A percentile compares a stretch with the other conserved stretches of the same genome.
Evolutionary conservation across 2,888 invertebrate species (phyloP).

Genomic region (Hemithea aestivaria): DNA sequence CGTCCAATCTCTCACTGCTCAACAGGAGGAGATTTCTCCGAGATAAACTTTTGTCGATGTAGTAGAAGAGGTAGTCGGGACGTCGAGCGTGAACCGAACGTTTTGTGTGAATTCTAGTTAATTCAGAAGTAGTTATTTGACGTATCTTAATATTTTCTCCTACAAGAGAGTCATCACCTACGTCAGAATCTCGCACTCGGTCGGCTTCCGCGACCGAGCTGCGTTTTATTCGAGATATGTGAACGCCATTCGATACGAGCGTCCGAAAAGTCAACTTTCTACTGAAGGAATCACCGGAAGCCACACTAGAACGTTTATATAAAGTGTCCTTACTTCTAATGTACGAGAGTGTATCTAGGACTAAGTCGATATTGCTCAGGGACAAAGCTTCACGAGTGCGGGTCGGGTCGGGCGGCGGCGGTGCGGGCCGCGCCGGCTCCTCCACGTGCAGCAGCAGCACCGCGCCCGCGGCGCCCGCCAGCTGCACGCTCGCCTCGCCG

Average conservation of each 20-base stretch:
- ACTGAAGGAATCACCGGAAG: too few species aligned
- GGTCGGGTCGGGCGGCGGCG: too few species aligned
- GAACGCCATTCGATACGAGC: not conserved
- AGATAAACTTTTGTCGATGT: constrained; percentile 16
- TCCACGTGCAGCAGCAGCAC: constrained; percentile 35
- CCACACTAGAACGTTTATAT: too few species aligned
- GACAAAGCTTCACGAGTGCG: too few species aligned
- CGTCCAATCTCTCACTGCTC: constrained; percentile 21
- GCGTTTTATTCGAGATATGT: constrained; percentile 9
- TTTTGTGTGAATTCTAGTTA: too few species aligned
- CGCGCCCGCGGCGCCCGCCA: constrained; percentile 14
- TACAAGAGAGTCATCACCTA: too few species aligned
- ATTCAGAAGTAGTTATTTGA: too few species aligned
- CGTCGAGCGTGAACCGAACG: not conserved
- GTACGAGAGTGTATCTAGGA: constrained; percentile 19
- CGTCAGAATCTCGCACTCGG: not conserved
- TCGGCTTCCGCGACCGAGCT: not conserved
- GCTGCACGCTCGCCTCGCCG: constrained; percentile 13
- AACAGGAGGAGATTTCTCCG: constrained; percentile 25
- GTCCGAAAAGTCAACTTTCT: not conserved
- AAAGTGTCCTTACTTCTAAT: too few species aligned
- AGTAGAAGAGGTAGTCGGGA: constrained; percentile 4
- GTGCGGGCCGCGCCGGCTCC: constrained; percentile 16
- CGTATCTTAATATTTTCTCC: too few species aligned
- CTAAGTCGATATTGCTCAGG: constrained; percentile 37